A percentile compares a stretch with the other conserved stretches of the same genome.
These are phyloP conservation scores for Meandrina meandrites DNA, from an alignment of 92 coral and sea anemone genomes.

Conservation along the genomic window DNA sequence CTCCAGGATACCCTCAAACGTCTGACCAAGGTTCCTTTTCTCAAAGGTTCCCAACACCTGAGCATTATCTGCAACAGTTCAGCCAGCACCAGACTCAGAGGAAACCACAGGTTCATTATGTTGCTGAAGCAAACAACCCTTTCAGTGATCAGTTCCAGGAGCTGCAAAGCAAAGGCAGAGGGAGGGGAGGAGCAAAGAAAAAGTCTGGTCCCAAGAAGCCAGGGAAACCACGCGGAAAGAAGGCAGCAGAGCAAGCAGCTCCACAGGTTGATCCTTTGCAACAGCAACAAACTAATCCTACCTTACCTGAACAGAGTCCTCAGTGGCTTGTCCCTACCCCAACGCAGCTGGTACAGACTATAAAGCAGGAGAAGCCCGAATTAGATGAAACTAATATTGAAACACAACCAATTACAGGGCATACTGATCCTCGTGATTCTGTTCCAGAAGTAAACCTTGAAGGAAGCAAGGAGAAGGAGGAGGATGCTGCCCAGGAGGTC, in stretches of 20 bases:
- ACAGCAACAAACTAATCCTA: constrained; percentile 31
- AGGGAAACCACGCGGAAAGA: constrained; percentile 33
- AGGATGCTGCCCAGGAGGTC: not conserved
- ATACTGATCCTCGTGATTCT: not conserved
- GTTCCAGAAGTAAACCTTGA: not conserved
- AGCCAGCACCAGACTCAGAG: constrained; percentile 61
- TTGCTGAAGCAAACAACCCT: constrained; percentile 91
- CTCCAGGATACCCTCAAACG: constrained; percentile 57
- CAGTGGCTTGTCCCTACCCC: constrained; percentile 29
- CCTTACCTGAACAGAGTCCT: constrained; percentile 13
- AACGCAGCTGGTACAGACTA: constrained; percentile 17
- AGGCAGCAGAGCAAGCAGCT: constrained; percentile 16
- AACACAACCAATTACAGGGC: not conserved
- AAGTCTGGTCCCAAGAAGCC: constrained; percentile 29
- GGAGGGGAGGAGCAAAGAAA: constrained; percentile 38
- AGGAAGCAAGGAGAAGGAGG: not conserved
- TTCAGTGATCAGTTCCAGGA: constrained; percentile 83
- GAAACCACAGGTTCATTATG: constrained; percentile 78
- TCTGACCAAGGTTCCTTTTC: constrained; percentile 61
- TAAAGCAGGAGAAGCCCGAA: constrained; percentile 30
- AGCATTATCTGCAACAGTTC: constrained; percentile 68
- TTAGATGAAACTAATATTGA: constrained; percentile 6
- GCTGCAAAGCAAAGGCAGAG: constrained; percentile 49
- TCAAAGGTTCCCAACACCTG: constrained; percentile 81
- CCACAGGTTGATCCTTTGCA: constrained; percentile 26